Percentiles rank a stretch among this genome's conserved stretches.
Conservation (phyloP, 2,888 invertebrate genomes). For the Dendrolimus pini region DNA sequence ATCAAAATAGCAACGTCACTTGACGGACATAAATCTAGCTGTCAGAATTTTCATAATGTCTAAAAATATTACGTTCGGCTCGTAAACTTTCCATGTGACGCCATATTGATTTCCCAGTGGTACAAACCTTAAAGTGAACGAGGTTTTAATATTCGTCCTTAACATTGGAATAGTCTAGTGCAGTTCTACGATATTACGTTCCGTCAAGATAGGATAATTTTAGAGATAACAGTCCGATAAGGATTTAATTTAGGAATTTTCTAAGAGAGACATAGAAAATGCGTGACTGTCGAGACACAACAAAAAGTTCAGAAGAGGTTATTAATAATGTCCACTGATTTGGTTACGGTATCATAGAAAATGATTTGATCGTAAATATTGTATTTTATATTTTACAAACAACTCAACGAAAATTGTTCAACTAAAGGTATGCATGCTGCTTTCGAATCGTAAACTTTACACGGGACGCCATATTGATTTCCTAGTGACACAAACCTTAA, state of each 20-base stretch:
- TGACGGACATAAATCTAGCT: not conserved
- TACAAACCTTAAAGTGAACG: constrained; percentile 11
- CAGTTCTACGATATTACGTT: not conserved
- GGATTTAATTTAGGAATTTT: no score
- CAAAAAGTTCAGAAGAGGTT: no score
- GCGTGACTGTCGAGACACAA: no score
- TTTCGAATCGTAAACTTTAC: constrained; percentile 1
- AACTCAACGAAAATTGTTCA: no score
- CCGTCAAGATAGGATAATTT: not conserved
- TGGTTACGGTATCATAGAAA: no score
- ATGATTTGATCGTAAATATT: no score
- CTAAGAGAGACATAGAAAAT: no score
- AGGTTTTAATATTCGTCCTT: constrained; percentile 13
- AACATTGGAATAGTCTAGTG: not conserved
- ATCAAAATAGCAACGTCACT: no score
- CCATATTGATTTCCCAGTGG: constrained; percentile 17
- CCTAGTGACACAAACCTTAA: constrained; percentile 12
- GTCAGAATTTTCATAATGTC: not conserved
- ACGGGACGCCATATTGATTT: constrained; percentile 12
- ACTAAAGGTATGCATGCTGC: not conserved
- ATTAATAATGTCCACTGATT: no score
- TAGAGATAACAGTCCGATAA: no score
- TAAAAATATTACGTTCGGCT: not conserved
- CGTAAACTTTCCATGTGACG: constrained; percentile 5
- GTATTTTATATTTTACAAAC: no score